phyloP scores from a whole-genome alignment of 1,140 invertebrate genomes.

The Caerostris darwini region DNA sequence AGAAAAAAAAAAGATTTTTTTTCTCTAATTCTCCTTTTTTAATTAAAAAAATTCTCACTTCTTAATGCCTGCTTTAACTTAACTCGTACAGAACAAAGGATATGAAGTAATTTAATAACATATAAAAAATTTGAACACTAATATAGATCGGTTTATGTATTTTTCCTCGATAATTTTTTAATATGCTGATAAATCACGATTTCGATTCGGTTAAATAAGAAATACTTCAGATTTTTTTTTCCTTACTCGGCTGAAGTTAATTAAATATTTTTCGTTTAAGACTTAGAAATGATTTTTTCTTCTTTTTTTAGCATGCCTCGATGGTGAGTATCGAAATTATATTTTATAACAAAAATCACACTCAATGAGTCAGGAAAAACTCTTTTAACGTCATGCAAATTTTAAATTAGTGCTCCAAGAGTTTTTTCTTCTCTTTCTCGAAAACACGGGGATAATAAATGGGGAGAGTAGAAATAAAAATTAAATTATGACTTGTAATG shows the following conservation, averaged over 20 bases:
- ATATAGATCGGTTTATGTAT: slow-evolving; percentile 39
- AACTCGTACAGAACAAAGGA: not conserved
- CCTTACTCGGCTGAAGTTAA: not conserved
- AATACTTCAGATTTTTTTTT: not conserved
- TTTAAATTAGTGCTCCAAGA: too few relatives aligned
- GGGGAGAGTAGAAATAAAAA: too few relatives aligned
- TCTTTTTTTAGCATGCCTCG: not conserved
- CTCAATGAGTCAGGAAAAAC: not conserved
- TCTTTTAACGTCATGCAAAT: not conserved
- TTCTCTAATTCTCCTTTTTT: slow-evolving; percentile 4
- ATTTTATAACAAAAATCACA: not conserved
- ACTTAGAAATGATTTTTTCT: not conserved
- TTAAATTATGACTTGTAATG: too few relatives aligned
- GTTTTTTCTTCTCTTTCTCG: too few relatives aligned
- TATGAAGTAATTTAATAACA: slow-evolving; percentile 46
- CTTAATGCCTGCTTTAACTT: slow-evolving; percentile 41
- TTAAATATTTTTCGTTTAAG: slow-evolving; percentile 24
- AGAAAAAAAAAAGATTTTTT: not conserved
- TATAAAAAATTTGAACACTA: slow-evolving; percentile 9
- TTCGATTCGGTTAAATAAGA: slow-evolving; percentile 41
- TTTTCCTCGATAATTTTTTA: slow-evolving; percentile 45
- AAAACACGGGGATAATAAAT: too few relatives aligned
- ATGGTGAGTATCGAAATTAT: not conserved
- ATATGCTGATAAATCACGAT: slow-evolving; percentile 40
- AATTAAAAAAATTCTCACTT: slow-evolving; percentile 14